phyloP scores from a whole-genome alignment of 2,113 vertebrate genomes.

The Gnathonemus longibarbis region DNA sequence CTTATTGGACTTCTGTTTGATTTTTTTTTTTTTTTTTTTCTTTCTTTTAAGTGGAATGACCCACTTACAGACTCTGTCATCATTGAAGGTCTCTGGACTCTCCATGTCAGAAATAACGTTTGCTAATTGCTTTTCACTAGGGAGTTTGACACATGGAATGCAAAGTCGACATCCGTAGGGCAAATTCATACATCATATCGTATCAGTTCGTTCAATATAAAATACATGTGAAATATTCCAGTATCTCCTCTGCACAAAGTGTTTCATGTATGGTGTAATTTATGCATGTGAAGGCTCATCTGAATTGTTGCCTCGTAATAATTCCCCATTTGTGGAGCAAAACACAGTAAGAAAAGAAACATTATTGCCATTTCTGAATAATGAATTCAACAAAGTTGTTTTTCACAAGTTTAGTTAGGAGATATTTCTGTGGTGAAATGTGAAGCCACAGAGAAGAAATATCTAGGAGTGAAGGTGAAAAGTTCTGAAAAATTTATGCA shows the following conservation, averaged over 20 bases:
- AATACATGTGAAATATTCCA: neutral
- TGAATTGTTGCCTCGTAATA: neutral
- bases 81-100: neutral
- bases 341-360: neutral
- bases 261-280: neutral
- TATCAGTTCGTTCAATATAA: neutral
- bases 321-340: neutral
- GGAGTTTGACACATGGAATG: neutral
- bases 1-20: neutral
- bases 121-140: neutral
- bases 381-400: neutral
- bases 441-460: neutral
- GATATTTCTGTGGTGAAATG: neutral
- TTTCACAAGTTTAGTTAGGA: neutral
- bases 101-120: neutral
- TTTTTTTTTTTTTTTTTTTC: neutral
- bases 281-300: neutral
- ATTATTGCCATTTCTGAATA: neutral
- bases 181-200: neutral
- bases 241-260: neutral
- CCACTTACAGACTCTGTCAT: constrained; percentile 9
- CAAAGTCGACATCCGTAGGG: too few relatives aligned
- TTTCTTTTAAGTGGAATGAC: neutral
- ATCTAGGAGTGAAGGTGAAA: neutral
- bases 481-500: neutral